A percentile compares a stretch with the other conserved stretches of the same genome.
Evolutionary conservation across 2,888 invertebrate genomes (phyloP).

Genomic region (Cynaeus angustus): DNA sequence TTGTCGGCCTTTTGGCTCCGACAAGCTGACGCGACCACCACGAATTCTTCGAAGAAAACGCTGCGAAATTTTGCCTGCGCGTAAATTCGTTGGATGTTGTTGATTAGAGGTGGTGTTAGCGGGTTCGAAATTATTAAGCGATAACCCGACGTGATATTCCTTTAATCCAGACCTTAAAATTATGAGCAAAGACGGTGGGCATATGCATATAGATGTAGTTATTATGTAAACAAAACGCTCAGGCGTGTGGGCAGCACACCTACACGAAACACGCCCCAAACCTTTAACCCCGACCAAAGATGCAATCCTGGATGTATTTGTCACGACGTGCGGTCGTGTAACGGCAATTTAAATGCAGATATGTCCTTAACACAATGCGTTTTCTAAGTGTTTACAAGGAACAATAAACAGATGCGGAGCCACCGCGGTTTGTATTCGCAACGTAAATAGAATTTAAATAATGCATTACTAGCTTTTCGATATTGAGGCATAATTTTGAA

Average conservation of each 20-base stretch:
- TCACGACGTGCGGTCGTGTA: conserved; percentile 65
- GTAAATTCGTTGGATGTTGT: neutral
- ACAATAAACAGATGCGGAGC: conserved; percentile 5
- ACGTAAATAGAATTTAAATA: neutral
- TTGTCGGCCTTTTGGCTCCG: conserved; percentile 64
- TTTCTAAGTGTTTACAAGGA: conserved; percentile 58
- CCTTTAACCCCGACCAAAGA: conserved; percentile 60
- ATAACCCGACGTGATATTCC: conserved; percentile 43
- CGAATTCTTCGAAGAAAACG: conserved; percentile 25
- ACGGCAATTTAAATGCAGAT: conserved; percentile 66
- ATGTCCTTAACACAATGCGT: conserved; percentile 54
- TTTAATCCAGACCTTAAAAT: conserved; percentile 50
- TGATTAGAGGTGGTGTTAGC: conserved; percentile 10
- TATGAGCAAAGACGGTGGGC: conserved; percentile 50
- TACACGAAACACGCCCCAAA: conserved; percentile 59
- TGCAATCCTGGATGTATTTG: conserved; percentile 66
- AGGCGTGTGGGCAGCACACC: conserved; percentile 57
- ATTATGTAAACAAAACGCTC: conserved; percentile 60
- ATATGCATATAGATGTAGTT: conserved; percentile 60
- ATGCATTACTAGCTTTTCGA: neutral
- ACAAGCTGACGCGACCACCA: conserved; percentile 58
- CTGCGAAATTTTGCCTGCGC: neutral
- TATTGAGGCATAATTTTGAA: no score
- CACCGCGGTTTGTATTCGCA: neutral
- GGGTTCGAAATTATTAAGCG: conserved; percentile 39